phyloP scores from a whole-genome alignment of 2,888 invertebrate genomes.

The Brachycybe producta region DNA sequence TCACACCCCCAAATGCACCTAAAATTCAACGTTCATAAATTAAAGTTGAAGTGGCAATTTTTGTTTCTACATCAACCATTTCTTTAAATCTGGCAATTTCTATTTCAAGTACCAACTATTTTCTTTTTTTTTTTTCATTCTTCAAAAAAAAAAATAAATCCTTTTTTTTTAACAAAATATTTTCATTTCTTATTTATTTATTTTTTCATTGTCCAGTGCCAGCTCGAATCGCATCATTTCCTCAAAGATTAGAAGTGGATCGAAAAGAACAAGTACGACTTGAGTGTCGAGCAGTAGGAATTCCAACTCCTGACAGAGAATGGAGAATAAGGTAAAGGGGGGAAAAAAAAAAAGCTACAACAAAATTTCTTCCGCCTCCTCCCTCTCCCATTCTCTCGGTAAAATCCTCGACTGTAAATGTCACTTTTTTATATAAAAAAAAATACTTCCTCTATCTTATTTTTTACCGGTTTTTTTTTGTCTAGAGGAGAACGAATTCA shows the following conservation, averaged over 20 bases:
- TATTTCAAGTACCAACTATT: no score
- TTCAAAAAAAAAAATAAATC: no score
- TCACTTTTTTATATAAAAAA: background rate
- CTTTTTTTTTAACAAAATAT: no score
- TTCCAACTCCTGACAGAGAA: constrained; percentile 73
- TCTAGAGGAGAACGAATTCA: constrained; percentile 13
- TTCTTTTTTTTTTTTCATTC: no score
- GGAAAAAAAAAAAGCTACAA: background rate
- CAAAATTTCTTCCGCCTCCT: background rate
- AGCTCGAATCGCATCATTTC: constrained; percentile 88
- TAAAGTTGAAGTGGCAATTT: no score
- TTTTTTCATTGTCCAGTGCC: no score
- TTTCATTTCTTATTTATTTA: no score
- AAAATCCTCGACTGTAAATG: background rate
- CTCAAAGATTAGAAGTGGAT: constrained; percentile 57
- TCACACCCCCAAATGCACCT: no score
- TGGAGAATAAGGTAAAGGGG: constrained; percentile 42
- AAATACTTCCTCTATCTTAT: no score
- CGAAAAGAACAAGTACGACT: constrained; percentile 73
- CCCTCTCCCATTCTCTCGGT: background rate
- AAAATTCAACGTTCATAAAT: no score
- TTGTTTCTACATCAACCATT: no score
- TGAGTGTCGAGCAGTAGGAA: constrained; percentile 82
- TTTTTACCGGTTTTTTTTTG: background rate
- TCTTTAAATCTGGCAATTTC: no score